Evolutionary conservation across 1,140 invertebrate genomes (phyloP).

Genomic region (Proctacanthus coquilletti): DNA sequence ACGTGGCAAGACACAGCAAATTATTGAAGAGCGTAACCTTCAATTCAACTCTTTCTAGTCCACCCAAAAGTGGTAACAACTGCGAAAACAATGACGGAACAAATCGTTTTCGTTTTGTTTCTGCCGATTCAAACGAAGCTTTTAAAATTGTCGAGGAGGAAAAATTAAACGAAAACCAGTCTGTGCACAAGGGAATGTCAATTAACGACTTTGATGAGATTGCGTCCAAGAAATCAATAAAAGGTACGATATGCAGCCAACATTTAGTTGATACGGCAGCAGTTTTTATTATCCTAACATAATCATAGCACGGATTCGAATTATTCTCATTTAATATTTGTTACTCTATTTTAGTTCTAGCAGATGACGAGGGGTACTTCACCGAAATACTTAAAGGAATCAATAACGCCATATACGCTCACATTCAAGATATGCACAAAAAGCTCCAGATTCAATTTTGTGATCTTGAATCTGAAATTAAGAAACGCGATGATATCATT

Average conservation of each 20-base stretch:
- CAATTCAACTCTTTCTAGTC: conserved; percentile 66
- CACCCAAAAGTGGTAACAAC: conserved; percentile 42
- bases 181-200: no score
- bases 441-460: conserved; percentile 52
- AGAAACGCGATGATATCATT: conserved; percentile 61
- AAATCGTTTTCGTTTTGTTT: no score
- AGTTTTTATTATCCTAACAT: no score
- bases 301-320: no score
- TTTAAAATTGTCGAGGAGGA: no score
- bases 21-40: conserved; percentile 79
- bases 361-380: conserved; percentile 56
- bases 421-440: conserved; percentile 47
- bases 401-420: conserved; percentile 56
- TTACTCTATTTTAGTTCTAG: conserved; percentile 13
- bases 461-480: conserved; percentile 57
- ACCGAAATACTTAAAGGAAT: conserved; percentile 57
- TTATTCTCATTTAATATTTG: not conserved
- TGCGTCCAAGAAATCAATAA: no score
- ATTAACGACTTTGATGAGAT: no score
- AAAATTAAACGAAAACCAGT: no score
- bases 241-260: no score
- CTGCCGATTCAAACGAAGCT: no score
- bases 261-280: no score
- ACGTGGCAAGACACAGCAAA: conserved; percentile 71
- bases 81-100: no score